phyloP scores from a whole-genome alignment of 1,140 invertebrate genomes.

The Pissodes strobi region DNA sequence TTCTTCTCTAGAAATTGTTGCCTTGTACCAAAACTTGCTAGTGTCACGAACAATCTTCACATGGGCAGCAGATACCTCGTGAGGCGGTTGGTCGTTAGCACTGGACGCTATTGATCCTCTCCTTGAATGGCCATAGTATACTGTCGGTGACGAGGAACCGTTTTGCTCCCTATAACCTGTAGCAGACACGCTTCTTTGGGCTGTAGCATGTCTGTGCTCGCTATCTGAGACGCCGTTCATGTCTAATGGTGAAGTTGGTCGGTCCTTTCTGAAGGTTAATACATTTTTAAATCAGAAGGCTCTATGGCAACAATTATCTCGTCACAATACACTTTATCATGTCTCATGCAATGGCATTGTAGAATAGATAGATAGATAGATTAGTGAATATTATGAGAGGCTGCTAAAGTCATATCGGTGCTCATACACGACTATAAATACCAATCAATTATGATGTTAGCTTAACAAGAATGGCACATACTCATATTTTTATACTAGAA shows the following conservation, averaged over 20 bases:
- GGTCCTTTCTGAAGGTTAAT: conserved; percentile 55
- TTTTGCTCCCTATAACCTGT: conserved; percentile 50
- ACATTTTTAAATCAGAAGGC: too few species aligned
- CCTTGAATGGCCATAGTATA: conserved; percentile 74
- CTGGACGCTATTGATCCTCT: conserved; percentile 68
- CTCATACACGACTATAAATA: too few species aligned
- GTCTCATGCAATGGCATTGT: too few species aligned
- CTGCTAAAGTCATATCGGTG: too few species aligned
- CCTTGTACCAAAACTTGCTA: conserved; percentile 97
- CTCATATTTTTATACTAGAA: too few species aligned
- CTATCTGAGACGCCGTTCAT: conserved; percentile 44
- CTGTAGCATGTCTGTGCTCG: conserved; percentile 46
- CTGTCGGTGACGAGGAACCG: conserved; percentile 65
- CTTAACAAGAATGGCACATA: too few species aligned
- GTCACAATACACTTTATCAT: too few species aligned
- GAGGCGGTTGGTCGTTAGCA: conserved; percentile 65
- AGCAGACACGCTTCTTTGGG: conserved; percentile 44
- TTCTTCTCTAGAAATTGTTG: conserved; percentile 92
- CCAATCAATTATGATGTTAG: too few species aligned
- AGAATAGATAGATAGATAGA: too few species aligned
- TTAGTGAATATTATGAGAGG: too few species aligned
- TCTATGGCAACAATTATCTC: too few species aligned
- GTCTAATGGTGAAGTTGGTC: conserved; percentile 50
- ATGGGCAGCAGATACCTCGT: conserved; percentile 85
- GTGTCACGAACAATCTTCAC: conserved; percentile 95